Conservation (phyloP, 2,797 vertebrate species). For the Molossus molossus region DNA sequence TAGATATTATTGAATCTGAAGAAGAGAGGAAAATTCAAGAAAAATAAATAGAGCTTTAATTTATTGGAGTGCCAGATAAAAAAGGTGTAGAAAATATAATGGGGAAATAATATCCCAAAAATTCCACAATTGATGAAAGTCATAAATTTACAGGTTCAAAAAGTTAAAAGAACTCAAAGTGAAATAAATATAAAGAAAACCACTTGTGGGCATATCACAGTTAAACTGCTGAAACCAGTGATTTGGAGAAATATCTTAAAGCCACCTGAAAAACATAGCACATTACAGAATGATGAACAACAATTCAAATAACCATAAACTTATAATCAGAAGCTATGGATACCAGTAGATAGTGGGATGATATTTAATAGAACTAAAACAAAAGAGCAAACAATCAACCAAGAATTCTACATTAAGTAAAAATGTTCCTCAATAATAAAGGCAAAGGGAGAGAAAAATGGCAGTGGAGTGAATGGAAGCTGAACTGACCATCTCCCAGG, state of each 20-base stretch:
- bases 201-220: background rate
- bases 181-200: background rate
- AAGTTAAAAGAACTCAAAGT: background rate
- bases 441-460: background rate
- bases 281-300: background rate
- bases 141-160: background rate
- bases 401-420: background rate
- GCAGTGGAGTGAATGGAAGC: no score
- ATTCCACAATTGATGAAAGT: background rate
- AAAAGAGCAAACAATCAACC: background rate
- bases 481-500: no score
- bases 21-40: background rate
- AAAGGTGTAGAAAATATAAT: background rate
- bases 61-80: background rate
- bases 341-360: background rate
- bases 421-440: constrained; percentile 12
- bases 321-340: constrained; percentile 27
- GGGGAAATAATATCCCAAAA: background rate
- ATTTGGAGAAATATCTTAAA: background rate
- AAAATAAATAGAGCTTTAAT: background rate
- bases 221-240: background rate
- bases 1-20: background rate
- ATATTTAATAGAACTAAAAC: background rate
- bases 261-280: background rate
- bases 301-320: background rate